Base-by-base conservation (phyloP, 2,888 invertebrate species). In the Erynnis tages region DNA sequence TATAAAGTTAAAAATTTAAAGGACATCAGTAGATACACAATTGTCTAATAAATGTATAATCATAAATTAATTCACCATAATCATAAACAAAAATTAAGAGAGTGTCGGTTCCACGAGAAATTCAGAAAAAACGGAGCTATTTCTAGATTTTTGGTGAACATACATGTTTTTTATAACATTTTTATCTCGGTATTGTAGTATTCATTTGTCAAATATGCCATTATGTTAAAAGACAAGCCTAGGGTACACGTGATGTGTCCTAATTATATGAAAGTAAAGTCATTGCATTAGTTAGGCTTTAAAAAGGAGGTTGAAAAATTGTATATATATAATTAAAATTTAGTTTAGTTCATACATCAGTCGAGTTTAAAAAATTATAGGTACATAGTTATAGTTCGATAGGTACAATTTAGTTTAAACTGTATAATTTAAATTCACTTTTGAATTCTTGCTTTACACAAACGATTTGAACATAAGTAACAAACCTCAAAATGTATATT, bases 231-330 rank as follows among this genome's bases (percentile, higher is more conserved):
- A 37, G 43, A 50, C 43, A 44, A 50, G 43, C 50, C 50, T 50
- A 50, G 29, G 35, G 35, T 43, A 50, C 29, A 43, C 34, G 11
- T 43, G 16, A 27, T 17, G 30, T 43, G 19, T 50, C 27, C 35
- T 50, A 50, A 35, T 35, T 29, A 19, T 44, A 44, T 35, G 8
- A 37, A 43, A 14, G 35, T 50, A 34, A 41, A 43, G 13, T 34
- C 21, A 11, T 43, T 50, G 50, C 50, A 27, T 29, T 50, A 44
- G 43, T 50, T n/a, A n/a, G n/a, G n/a, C n/a, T n/a, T n/a, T n/a
- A 43, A 43, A 41, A 25, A 4, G 29, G 41, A 44, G 32, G 25
- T 43, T 19, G 21, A 37, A 44, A 50, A 14, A 11, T 11, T 17
- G 19, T 17, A 35, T 29, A 13, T 47, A 43, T 43, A 17, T 10